Evolutionary conservation across 2,888 invertebrate genomes (phyloP).

Genomic region (Lasius platythorax): DNA sequence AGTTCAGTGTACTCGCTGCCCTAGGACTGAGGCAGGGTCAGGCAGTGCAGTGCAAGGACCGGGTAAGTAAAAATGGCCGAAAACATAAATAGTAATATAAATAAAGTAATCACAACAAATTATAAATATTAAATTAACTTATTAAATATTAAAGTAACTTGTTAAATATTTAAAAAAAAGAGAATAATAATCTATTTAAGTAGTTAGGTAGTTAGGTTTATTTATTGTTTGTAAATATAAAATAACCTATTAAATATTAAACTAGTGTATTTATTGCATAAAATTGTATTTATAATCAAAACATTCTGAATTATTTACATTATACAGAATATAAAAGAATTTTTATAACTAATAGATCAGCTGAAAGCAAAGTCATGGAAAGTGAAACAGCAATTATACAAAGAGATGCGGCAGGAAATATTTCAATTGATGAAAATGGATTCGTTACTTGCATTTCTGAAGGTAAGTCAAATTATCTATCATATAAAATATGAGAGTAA

Average conservation of each 20-base stretch:
- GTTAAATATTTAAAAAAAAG: no score
- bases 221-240: no score
- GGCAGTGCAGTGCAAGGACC: background rate
- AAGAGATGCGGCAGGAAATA: background rate
- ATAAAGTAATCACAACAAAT: background rate
- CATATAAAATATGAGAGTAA: background rate
- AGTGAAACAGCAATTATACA: background rate
- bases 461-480: background rate
- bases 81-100: background rate
- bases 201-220: background rate
- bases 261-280: no score
- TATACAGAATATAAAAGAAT: background rate
- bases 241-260: no score
- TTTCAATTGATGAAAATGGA: background rate
- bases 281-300: no score
- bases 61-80: conserved; percentile 1
- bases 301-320: no score
- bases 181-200: no score
- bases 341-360: background rate
- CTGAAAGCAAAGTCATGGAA: background rate
- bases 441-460: background rate
- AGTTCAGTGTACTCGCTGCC: conserved; percentile 4
- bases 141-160: background rate
- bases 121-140: background rate
- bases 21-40: background rate